Percentiles rank a stretch among this genome's conserved stretches.
phyloP scores from a whole-genome alignment of 2,797 vertebrate genomes.

The Hypotaenidia okinawae region DNA sequence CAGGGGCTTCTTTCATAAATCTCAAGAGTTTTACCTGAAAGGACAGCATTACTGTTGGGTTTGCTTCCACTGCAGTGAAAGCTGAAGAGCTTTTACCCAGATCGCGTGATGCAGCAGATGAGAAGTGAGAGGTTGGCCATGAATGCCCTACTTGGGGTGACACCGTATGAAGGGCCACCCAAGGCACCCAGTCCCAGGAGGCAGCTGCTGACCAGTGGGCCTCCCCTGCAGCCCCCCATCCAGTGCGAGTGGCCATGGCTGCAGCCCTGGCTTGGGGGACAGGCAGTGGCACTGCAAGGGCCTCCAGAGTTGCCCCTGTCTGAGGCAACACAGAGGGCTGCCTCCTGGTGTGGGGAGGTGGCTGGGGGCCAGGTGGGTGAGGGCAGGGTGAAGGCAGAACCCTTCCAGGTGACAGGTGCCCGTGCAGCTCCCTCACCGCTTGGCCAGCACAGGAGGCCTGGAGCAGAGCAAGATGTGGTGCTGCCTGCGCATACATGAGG shows the following conservation, averaged over 20 bases:
- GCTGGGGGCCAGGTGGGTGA: not conserved
- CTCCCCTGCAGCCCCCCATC: too few relatives aligned
- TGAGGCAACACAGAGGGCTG: not conserved
- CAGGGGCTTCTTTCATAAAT: not conserved
- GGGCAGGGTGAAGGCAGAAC: not conserved
- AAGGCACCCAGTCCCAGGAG: not conserved
- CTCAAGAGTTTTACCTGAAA: not conserved
- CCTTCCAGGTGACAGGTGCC: accelerated
- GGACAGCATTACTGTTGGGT: too few relatives aligned
- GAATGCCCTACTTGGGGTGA: not conserved
- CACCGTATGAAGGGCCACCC: too few relatives aligned
- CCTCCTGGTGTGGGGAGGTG: not conserved
- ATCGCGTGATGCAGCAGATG: not conserved
- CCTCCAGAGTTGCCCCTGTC: too few relatives aligned
- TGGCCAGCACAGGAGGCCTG: too few relatives aligned
- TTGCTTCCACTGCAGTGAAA: not conserved
- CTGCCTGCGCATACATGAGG: accelerated
- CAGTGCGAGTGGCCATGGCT: not conserved
- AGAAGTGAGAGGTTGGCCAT: not conserved
- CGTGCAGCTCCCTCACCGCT: not conserved
- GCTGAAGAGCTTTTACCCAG: not conserved
- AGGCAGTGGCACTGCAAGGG: not conserved
- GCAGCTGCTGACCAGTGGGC: not conserved
- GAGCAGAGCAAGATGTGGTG: not conserved
- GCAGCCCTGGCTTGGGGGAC: not conserved